phyloP scores from a whole-genome alignment of 2,113 vertebrate genomes.

The Nothobranchius kuhntae region DNA sequence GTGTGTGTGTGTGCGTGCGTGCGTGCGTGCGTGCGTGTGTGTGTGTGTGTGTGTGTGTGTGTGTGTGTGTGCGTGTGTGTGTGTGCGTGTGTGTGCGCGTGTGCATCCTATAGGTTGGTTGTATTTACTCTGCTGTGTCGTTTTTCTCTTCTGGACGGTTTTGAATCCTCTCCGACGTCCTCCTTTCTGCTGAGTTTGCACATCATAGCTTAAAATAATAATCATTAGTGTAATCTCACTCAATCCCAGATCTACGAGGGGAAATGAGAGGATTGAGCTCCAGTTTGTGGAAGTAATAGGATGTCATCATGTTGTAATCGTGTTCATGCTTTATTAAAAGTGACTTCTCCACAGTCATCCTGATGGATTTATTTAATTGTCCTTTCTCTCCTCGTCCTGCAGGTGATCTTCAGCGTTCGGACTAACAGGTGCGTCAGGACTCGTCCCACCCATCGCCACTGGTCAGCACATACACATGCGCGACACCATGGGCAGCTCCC shows the following conservation, averaged over 20 bases:
- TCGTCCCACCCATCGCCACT: conserved; percentile 9
- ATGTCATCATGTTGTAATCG: conserved; percentile 8
- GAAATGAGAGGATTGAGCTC: conserved; percentile 49
- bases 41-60: conserved; percentile 1
- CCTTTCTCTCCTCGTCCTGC: conserved; percentile 7
- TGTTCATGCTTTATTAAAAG: conserved; percentile 23
- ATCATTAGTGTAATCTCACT: conserved; percentile 52
- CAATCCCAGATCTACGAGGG: conserved; percentile 44
- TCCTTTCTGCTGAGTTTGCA: conserved; percentile 10
- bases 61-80: not conserved
- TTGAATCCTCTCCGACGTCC: conserved; percentile 3
- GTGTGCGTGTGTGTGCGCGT: not conserved
- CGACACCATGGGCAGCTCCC: conserved; percentile 93
- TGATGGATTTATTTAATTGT: conserved; percentile 14
- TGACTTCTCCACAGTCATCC: conserved; percentile 3
- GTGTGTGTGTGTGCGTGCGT: too few relatives aligned
- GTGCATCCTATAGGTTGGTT: conserved; percentile 35
- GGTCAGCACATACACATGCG: conserved; percentile 84
- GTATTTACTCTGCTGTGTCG: not conserved
- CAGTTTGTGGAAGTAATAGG: conserved; percentile 28
- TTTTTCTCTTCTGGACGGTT: conserved; percentile 10
- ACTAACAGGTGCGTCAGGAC: conserved; percentile 49
- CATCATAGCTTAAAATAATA: conserved; percentile 47
- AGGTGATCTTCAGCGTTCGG: conserved; percentile 64
- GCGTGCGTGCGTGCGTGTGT: not conserved